Conservation (phyloP, 1,140 invertebrate genomes). For the Tribolium castaneum region DNA sequence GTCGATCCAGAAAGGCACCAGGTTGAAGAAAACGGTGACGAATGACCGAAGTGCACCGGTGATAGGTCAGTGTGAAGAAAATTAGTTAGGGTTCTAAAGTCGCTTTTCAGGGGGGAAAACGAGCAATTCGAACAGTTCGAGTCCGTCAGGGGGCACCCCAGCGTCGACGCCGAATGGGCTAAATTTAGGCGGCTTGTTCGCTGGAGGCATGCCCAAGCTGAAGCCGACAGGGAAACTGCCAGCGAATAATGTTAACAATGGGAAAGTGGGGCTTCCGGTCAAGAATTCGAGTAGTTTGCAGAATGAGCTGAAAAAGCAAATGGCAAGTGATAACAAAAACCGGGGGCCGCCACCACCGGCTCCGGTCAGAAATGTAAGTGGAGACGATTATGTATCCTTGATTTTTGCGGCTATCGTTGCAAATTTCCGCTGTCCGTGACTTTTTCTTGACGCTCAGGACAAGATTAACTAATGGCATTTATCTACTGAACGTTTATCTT, state of each 20-base stretch:
- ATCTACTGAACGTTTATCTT: too few relatives aligned
- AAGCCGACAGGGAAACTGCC: constrained; percentile 74
- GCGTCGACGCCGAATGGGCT: constrained; percentile 64
- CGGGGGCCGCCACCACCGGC: constrained; percentile 59
- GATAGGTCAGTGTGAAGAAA: constrained; percentile 59
- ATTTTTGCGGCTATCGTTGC: not conserved
- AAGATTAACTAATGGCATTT: too few relatives aligned
- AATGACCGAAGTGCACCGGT: constrained; percentile 89
- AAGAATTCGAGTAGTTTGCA: constrained; percentile 59
- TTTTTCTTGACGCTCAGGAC: too few relatives aligned
- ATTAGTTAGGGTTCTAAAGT: not conserved
- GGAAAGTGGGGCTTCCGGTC: constrained; percentile 31
- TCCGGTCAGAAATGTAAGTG: constrained; percentile 51
- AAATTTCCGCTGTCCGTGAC: too few relatives aligned
- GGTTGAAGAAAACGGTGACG: constrained; percentile 87
- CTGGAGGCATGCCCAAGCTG: constrained; percentile 88
- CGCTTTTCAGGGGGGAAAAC: constrained; percentile 53
- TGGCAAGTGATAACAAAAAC: constrained; percentile 59
- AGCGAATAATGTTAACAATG: constrained; percentile 34
- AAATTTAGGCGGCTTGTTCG: constrained; percentile 82
- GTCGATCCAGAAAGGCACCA: constrained; percentile 84
- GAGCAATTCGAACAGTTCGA: constrained; percentile 17
- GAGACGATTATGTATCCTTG: not conserved
- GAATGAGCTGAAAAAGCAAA: constrained; percentile 59
- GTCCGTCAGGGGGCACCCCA: constrained; percentile 59